Percentiles rank a stretch among this genome's conserved stretches.
These are phyloP conservation scores for Barbus barbus DNA, from an alignment of 2,113 vertebrate species.

Conservation along the genomic window DNA sequence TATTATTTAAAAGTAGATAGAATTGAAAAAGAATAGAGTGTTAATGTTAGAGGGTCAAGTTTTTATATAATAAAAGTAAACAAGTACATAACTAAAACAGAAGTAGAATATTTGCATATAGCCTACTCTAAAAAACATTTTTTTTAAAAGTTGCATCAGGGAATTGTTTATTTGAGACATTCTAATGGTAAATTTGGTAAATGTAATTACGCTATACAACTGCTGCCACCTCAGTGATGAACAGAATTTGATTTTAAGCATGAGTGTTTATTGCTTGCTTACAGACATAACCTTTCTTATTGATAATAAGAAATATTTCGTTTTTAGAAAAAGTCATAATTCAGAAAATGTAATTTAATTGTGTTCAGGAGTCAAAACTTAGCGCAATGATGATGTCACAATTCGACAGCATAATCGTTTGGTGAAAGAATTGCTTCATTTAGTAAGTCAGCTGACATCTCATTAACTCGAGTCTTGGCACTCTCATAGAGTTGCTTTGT, in stretches of 20 bases:
- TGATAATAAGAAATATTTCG: too few species aligned
- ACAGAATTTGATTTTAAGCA: neutral
- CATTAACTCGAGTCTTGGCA: conserved; percentile 5
- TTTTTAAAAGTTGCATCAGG: too few species aligned
- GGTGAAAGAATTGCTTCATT: conserved; percentile 21
- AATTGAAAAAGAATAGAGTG: too few species aligned
- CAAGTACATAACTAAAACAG: too few species aligned
- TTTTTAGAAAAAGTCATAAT: neutral
- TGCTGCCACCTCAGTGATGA: neutral
- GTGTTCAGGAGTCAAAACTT: neutral
- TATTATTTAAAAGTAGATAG: too few species aligned
- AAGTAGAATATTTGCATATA: neutral
- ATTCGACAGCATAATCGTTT: neutral
- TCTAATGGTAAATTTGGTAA: too few species aligned
- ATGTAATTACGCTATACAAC: neutral
- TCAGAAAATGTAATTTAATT: neutral
- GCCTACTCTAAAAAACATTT: neutral
- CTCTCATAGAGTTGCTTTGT: conserved; percentile 34
- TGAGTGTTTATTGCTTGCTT: too few species aligned
- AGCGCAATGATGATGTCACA: neutral
- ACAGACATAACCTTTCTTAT: too few species aligned
- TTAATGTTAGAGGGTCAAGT: too few species aligned
- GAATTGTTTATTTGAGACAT: too few species aligned
- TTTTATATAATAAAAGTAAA: too few species aligned
- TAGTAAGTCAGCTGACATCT: conserved; percentile 33